Evolutionary conservation across 2,888 invertebrate species (phyloP), one percentile per base, ranked within the genome.

Genomic region (Opisthograptis luteolata): DNA sequence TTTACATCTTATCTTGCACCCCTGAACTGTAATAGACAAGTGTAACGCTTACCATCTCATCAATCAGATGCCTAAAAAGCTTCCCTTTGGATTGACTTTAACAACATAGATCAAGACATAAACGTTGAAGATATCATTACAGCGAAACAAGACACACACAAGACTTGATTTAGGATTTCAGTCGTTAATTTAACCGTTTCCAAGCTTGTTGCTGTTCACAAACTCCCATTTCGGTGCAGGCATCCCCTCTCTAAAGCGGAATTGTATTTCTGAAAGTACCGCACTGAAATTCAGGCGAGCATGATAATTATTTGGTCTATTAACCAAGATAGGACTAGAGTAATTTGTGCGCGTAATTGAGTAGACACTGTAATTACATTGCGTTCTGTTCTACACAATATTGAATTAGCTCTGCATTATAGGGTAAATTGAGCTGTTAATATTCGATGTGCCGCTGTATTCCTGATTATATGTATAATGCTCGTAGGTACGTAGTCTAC

Each of bases 291-390:
- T 39, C 35, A 45, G 36, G 37, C 43, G 13, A 41, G 22, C 42
- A 34, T 39, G 37, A 46, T 42, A 34, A 52, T 45, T 35, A 56
- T 56, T 43, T 42, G 35, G 48, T 40, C 43, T 46, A 53, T 49
- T 52, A 57, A 28, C 30, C 45, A 53, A 48, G 7, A 40, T 41
- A 32, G 52, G 40, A 22, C 27, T 47, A 34, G 12, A 37, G 55
- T 59, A 59, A 59, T 60, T 62, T 62, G 61, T 46, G 47, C 42
- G 55, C 40, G 58, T 51, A 59, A 64, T 65, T 59, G 60, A 60
- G 58, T 60, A 55, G 52, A 57, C 58, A 57, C 50, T 54, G 54
- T 57, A 61, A 62, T 66, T 60, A 58, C 51, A 42, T 52, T 52
- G 52, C 47, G 54, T 45, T 50, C 32, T 59, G 44, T 55, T 42